Conservation (phyloP, 2,888 invertebrate species). For the Lepetodrilus schrolli region DNA sequence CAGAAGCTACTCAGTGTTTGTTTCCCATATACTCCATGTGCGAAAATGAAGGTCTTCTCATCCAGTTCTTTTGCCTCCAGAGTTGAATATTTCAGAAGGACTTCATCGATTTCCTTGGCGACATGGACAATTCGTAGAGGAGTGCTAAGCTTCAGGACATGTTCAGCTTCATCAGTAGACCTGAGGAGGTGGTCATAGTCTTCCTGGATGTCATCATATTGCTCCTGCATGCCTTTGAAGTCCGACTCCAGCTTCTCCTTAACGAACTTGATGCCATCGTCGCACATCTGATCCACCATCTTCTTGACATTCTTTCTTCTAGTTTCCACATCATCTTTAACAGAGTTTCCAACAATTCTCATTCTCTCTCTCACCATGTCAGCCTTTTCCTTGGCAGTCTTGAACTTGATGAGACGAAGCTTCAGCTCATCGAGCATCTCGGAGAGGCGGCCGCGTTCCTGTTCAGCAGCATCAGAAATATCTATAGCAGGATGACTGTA, state of each 20-base stretch:
- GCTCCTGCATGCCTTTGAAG: neutral
- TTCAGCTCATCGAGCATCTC: neutral
- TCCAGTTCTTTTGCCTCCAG: conserved; percentile 14
- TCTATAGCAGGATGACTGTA: conserved; percentile 28
- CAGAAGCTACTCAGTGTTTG: neutral
- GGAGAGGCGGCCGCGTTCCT: conserved; percentile 2
- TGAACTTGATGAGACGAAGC: neutral
- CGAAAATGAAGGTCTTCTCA: conserved; percentile 28
- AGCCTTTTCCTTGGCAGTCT: conserved; percentile 1
- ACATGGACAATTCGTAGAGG: conserved; percentile 25
- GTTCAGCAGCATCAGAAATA: conserved; percentile 13
- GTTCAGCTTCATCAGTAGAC: conserved; percentile 17
- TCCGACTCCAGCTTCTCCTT: conserved; percentile 13
- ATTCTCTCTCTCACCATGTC: conserved; percentile 11
- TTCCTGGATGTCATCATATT: conserved; percentile 25
- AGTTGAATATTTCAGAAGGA: neutral
- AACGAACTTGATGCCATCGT: conserved; percentile 7
- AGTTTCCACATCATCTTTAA: neutral
- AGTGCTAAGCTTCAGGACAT: neutral
- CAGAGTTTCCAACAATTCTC: neutral
- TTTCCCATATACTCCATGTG: neutral
- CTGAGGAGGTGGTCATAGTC: conserved; percentile 15
- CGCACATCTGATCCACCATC: conserved; percentile 5
- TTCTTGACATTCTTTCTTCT: conserved; percentile 4
- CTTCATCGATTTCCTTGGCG: conserved; percentile 19